phyloP scores from a whole-genome alignment of 2,888 invertebrate genomes.

The Hemaris fuciformis region DNA sequence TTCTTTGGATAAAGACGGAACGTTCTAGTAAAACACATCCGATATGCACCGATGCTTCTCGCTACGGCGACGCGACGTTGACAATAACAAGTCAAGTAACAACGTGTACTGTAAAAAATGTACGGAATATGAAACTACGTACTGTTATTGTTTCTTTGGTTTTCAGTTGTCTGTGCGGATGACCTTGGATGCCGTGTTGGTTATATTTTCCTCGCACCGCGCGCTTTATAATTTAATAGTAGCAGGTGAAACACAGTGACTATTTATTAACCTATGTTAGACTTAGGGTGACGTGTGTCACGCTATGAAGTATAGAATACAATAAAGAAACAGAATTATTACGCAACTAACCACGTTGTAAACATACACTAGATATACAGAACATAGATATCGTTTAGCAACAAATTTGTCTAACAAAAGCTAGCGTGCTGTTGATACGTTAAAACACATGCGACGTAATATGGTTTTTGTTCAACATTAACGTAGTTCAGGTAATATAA shows the following conservation, averaged over 20 bases:
- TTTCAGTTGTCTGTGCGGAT: slow-evolving; percentile 28
- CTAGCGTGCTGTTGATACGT: slow-evolving; percentile 42
- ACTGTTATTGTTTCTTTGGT: slow-evolving; percentile 19
- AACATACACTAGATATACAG: slow-evolving; percentile 34
- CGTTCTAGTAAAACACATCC: not conserved
- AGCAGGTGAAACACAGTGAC: slow-evolving; percentile 1
- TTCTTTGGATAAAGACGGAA: too few species aligned
- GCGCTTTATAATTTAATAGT: slow-evolving; percentile 33
- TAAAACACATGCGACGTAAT: slow-evolving; percentile 10
- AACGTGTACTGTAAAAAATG: not conserved
- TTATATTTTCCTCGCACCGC: slow-evolving; percentile 37
- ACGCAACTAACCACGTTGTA: slow-evolving; percentile 42
- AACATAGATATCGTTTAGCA: slow-evolving; percentile 36
- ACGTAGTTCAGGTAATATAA: slow-evolving; percentile 12
- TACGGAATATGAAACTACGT: not conserved
- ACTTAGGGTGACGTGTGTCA: slow-evolving; percentile 52
- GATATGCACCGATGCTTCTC: not conserved
- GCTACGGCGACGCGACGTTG: not conserved
- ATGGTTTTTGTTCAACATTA: slow-evolving; percentile 11
- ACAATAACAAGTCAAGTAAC: not conserved
- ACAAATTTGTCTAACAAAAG: slow-evolving; percentile 46
- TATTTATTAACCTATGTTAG: slow-evolving; percentile 28
- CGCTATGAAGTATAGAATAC: slow-evolving; percentile 50
- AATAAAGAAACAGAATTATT: slow-evolving; percentile 47
- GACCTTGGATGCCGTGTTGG: slow-evolving; percentile 31